Percentiles rank a stretch among this genome's conserved stretches.
Conservation (phyloP, 1,140 invertebrate genomes). For the Glossosoma conforme region DNA sequence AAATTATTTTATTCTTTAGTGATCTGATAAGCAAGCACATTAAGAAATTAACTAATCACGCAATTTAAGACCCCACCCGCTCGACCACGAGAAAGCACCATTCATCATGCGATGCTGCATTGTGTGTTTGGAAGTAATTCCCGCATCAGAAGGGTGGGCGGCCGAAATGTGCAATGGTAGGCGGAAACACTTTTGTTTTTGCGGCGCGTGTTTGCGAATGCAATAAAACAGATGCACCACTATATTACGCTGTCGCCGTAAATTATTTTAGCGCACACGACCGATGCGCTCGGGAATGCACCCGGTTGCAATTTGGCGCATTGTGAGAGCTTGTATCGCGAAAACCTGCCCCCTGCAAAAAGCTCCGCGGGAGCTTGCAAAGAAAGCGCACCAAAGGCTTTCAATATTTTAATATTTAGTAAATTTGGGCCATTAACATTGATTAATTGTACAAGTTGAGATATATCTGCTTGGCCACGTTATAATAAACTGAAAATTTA, state of each 20-base stretch:
- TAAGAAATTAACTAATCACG: neutral
- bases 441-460: no score
- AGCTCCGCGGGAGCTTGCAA: no score
- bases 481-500: no score
- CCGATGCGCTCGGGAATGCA: neutral
- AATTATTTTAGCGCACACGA: conserved; percentile 25
- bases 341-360: no score
- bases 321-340: neutral
- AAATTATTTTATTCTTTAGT: no score
- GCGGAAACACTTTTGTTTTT: conserved; percentile 17
- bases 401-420: no score
- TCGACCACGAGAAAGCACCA: no score
- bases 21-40: neutral
- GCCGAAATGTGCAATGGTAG: conserved; percentile 17
- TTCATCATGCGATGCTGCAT: no score
- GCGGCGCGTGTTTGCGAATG: conserved; percentile 18
- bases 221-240: conserved; percentile 22
- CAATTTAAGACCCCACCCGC: no score
- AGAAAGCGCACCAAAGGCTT: neutral
- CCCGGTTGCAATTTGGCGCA: conserved; percentile 8
- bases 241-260: conserved; percentile 20
- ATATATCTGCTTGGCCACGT: no score
- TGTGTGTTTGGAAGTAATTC: no score
- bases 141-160: neutral
- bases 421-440: no score